Evolutionary conservation across 1,140 invertebrate genomes (phyloP), one percentile per base, ranked within the genome.

Genomic region (Eupeodes corollae): DNA sequence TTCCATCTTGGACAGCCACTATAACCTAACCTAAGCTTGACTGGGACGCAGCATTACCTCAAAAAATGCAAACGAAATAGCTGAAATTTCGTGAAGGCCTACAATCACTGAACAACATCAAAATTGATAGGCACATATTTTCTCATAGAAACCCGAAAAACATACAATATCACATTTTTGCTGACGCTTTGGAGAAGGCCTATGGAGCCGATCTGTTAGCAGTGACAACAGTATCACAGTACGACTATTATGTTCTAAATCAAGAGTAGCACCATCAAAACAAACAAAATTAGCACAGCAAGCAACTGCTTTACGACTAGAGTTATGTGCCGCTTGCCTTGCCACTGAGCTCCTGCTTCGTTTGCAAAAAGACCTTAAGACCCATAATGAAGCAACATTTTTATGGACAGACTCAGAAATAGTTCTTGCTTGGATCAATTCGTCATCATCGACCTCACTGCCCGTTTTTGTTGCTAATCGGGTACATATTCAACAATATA

Each of bases 1-100:
- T n/a, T n/a, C n/a, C n/a, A n/a, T n/a, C n/a, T n/a, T n/a, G n/a
- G n/a, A n/a, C n/a, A n/a, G n/a, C n/a, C n/a, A n/a, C n/a, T n/a
- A n/a, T n/a, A n/a, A n/a, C n/a, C n/a, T n/a, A n/a, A n/a, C n/a
- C n/a, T n/a, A n/a, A n/a, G n/a, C 15, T 59, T 19, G 48, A 44
- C 38, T 71, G 67, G 64, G 66, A 71, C 48, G 58, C 67, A 19
- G 13, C 43, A 8, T 19, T 70, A 33, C 48, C 56, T 13, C 32
- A 15, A n/a, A 39, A 56, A 48, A 48, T 63, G 15, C 46, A 19
- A 12, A 21, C 42, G 19, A 13, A 31, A 13, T 70, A 59, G 61
- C n/a, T n/a, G n/a, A n/a, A n/a, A n/a, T n/a, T n/a, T n/a, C n/a
- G n/a, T n/a, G n/a, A n/a, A n/a, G n/a, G n/a, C n/a, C n/a, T n/a